Conservation (phyloP, 2,797 vertebrate genomes). For the Dallia pectoralis region DNA sequence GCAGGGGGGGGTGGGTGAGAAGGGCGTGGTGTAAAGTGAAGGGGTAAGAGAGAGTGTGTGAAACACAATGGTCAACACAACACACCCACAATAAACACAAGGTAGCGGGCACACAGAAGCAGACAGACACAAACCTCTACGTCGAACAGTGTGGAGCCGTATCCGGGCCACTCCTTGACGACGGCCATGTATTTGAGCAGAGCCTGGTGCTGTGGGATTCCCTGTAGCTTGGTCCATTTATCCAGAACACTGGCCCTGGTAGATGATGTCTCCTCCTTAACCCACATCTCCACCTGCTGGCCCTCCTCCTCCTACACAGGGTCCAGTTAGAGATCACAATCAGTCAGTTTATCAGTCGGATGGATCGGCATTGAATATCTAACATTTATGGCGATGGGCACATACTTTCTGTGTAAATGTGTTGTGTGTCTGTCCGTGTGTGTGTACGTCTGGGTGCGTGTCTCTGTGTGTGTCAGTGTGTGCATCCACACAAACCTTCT, state of each 20-base stretch:
- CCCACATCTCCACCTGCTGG: constrained; percentile 96
- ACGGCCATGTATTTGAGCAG: constrained; percentile 93
- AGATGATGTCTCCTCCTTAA: constrained; percentile 92
- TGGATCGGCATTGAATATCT: background rate
- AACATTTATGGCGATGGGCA: background rate
- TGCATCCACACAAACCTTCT: constrained; percentile 62
- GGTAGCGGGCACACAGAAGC: background rate
- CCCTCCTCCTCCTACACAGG: constrained; percentile 82
- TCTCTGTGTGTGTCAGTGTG: background rate
- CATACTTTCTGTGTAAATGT: background rate
- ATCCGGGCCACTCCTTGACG: constrained; percentile 91
- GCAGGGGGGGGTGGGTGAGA: too few relatives aligned
- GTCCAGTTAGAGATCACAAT: background rate
- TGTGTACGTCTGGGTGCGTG: background rate
- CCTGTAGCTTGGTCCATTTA: constrained; percentile 89
- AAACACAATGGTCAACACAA: constrained; percentile 1
- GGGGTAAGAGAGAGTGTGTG: background rate
- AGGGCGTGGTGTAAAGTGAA: background rate
- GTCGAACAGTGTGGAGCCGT: constrained; percentile 91
- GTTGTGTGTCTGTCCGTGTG: background rate
- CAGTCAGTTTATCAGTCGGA: background rate
- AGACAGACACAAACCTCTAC: constrained; percentile 79
- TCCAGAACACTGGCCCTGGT: constrained; percentile 86
- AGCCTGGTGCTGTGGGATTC: constrained; percentile 88
- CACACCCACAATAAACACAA: background rate